Evolutionary conservation across 2,797 vertebrate species (phyloP), one percentile per base, ranked within the genome.

Genomic region (Prunella strophiata): DNA sequence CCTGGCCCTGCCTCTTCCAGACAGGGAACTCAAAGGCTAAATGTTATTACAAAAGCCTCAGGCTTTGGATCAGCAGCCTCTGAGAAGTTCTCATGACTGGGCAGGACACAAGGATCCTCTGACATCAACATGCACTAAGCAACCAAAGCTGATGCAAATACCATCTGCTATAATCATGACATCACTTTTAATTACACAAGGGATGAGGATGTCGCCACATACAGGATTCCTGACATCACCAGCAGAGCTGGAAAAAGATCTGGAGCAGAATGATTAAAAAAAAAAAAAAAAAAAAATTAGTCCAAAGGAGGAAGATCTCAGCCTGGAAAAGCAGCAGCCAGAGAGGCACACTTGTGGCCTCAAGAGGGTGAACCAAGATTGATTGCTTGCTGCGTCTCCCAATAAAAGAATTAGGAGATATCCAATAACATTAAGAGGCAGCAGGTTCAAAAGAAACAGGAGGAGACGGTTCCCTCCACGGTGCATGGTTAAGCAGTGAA

Each of bases 391-490:
- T 84, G 93, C 22, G 0, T 86, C 91, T 95, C 85, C 91, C 91
- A 91, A 11, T 88, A 95, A 93, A 95, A 82, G 93, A 94, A 93
- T 96, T 88, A 95, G 94, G 80, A 87, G 83, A 57, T 91, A 93
- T 79, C 92, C 94, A 90, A 94, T 96, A 93, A 86, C 94, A 81
- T 94, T 88, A 93, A 91, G 93, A 90, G 66, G 88, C 75, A 96
- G 80, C 63, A 75, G 93, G 83, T 87, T 96, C 91, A 76, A 81
- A 88, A 84, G 93, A 90, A 90, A 73, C 83, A 36, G 79, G 86
- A 94, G 68, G 82, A 95, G 91, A 91, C 76, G 67, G 55, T 38
- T 95, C 88, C 86, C 82, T 83, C 58, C 8, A 25, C 8, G 20
- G 73, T 45, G 32, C 9, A 11, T 81, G 91, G 94, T 75, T 94